Evolutionary conservation across 2,113 vertebrate genomes (phyloP).

Genomic region (Macquaria ambigua): DNA sequence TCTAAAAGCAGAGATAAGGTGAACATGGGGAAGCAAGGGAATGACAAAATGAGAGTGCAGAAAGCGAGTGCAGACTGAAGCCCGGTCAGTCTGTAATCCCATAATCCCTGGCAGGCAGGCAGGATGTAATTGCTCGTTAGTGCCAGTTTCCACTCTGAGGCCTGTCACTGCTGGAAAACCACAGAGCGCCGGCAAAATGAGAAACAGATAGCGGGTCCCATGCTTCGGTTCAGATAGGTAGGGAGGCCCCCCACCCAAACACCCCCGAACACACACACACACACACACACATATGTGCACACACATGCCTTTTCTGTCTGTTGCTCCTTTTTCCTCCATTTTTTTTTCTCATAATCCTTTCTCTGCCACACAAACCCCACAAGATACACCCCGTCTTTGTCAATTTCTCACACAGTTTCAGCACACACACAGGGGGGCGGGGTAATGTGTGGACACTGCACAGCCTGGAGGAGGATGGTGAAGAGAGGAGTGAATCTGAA

Average conservation of each 20-base stretch:
- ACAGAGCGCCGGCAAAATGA: constrained; percentile 76
- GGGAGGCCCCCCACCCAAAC: constrained; percentile 10
- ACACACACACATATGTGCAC: constrained; percentile 7
- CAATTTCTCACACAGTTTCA: constrained; percentile 31
- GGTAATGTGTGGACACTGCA: constrained; percentile 62
- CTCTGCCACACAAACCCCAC: constrained; percentile 31
- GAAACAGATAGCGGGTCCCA: constrained; percentile 81
- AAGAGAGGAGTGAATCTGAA: constrained; percentile 45
- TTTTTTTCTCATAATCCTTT: constrained; percentile 26
- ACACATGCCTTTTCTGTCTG: constrained; percentile 13
- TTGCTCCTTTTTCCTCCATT: background rate
- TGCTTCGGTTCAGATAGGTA: constrained; percentile 69
- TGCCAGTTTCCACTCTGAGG: constrained; percentile 80
- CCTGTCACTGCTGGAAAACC: constrained; percentile 79
- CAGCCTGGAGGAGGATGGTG: constrained; percentile 60
- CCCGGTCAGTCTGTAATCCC: constrained; percentile 80
- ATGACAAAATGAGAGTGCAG: constrained; percentile 55
- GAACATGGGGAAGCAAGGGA: constrained; percentile 48
- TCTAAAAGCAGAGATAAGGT: constrained; percentile 54
- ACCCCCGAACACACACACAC: constrained; percentile 5
- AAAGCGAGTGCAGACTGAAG: constrained; percentile 55
- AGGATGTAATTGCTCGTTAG: constrained; percentile 85
- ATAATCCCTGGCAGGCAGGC: constrained; percentile 84
- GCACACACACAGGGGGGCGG: background rate
- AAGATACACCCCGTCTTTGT: constrained; percentile 1